Evolutionary conservation across 2,113 vertebrate species (phyloP), one percentile per base, ranked within the genome.

Genomic region (Tylochromis polylepis): DNA sequence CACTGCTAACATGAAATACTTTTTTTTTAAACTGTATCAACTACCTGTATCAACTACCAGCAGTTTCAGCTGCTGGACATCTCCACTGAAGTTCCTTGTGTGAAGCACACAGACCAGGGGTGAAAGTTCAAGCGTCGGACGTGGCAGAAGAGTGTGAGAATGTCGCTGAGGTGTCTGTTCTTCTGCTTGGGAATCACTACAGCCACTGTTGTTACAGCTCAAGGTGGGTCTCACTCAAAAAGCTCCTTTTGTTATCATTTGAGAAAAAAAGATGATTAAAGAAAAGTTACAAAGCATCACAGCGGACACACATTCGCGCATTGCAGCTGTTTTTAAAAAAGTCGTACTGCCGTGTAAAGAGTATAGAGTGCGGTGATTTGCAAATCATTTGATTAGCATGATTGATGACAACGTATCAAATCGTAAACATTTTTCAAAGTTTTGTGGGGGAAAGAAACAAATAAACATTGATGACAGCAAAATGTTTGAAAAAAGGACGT

Each of bases 201-300:
- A 82, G 87, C 79, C 29, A 60, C 89, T 56, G 84, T 91, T 86
- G 80, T 93, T 53, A 72, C 88, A 70, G 82, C 89, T 87, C 94
- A 95, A 94, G 96, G 96, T 97, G 79, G 43, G 90, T 90, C 56
- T 77, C 15, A 82, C 24, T 70, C 11, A 12, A 38, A 53, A 36
- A 4, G 46, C 14, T 12, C 18, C 8, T 38, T 75, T 38, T 81
- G 11, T 31, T 43, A 51, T 6, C 24, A 75, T 51, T 49, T 31
- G 41, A 75, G 41, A 5, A 29, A 49, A 49, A 60, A 67, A 38
- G 11, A 65, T 65, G 34, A 65, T 65, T 22, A 75, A 75, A 75
- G 41, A 75, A 29, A 46, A 15, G 22, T 27, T 72, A 38, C 22
- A 46, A 46, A 72, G 38, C 38, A 18, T 43, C n/a, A 46, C 67